Conservation (phyloP, 2,113 vertebrate species). For the Pseudolaguvia tuberculata region DNA sequence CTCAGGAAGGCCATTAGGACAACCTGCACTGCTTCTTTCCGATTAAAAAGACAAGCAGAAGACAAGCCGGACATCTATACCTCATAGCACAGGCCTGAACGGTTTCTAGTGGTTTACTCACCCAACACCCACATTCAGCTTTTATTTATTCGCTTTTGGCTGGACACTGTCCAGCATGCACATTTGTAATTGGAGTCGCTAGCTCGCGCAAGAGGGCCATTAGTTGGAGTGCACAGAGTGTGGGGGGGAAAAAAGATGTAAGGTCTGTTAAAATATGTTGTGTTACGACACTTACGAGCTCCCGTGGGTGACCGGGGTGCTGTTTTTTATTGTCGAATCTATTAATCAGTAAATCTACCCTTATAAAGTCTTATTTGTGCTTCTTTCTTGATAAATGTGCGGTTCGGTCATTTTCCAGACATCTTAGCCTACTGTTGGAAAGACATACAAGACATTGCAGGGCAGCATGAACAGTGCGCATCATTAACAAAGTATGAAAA, state of each 20-base stretch:
- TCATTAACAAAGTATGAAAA: constrained; percentile 49
- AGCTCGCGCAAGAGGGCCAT: constrained; percentile 43
- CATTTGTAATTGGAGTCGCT: constrained; percentile 51
- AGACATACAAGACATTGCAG: constrained; percentile 37
- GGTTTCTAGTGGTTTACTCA: constrained; percentile 5
- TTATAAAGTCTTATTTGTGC: constrained; percentile 44
- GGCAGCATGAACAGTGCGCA: constrained; percentile 40
- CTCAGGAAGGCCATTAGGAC: constrained; percentile 37
- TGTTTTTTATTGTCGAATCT: constrained; percentile 46
- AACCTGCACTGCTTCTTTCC: constrained; percentile 9
- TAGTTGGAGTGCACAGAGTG: constrained; percentile 44
- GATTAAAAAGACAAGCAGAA: constrained; percentile 21
- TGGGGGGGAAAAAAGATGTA: constrained; percentile 22
- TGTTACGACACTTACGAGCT: constrained; percentile 49
- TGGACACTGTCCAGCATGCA: constrained; percentile 46
- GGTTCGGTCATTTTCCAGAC: constrained; percentile 44
- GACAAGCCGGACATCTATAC: constrained; percentile 11
- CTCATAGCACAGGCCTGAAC: constrained; percentile 21
- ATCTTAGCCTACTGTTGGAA: constrained; percentile 44
- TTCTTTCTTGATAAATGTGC: constrained; percentile 43
- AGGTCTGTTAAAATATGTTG: constrained; percentile 47
- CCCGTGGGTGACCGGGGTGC: constrained; percentile 44
- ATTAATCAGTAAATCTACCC: constrained; percentile 51
- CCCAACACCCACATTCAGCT: constrained; percentile 27
- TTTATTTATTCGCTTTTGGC: constrained; percentile 49